Conservation (phyloP, 2,888 invertebrate genomes). For the Mycalesis mineus region DNA sequence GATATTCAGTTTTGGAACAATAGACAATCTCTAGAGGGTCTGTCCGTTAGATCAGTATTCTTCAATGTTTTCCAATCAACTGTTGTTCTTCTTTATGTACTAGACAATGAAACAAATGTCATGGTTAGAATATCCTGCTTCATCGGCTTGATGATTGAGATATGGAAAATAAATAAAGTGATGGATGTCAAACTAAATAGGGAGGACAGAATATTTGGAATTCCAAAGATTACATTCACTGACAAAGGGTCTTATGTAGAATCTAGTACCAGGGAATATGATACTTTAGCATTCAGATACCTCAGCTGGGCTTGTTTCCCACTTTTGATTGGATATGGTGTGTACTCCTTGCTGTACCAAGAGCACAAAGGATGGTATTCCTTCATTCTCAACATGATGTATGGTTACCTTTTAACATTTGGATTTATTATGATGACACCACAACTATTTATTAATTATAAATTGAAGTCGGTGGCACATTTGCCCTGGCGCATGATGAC, state of each 20-base stretch:
- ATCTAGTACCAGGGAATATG: conserved; percentile 95
- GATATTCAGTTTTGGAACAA: conserved; percentile 99
- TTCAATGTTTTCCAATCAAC: conserved; percentile 98
- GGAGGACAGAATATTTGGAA: conserved; percentile 85
- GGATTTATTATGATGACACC: conserved; percentile 99
- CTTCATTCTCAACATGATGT: conserved; percentile 96
- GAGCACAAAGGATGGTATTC: conserved; percentile 99
- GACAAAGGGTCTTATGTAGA: conserved; percentile 98
- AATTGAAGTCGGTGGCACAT: conserved; percentile 98
- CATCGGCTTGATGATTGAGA: conserved; percentile 95
- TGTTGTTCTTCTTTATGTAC: conserved; percentile 95
- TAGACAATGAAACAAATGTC: conserved; percentile 99
- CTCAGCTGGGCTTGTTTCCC: conserved; percentile 98
- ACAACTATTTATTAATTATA: conserved; percentile 99
- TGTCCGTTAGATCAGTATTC: conserved; percentile 98
- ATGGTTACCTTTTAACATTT: conserved; percentile 98
- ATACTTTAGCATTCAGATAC: conserved; percentile 96
- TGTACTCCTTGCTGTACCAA: conserved; percentile 95
- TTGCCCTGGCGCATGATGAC: conserved; percentile 99
- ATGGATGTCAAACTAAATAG: conserved; percentile 87
- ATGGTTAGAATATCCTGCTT: conserved; percentile 96
- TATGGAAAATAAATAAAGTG: conserved; percentile 99
- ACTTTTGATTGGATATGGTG: conserved; percentile 92
- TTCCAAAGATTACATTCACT: conserved; percentile 88
- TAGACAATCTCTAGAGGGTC: conserved; percentile 95